phyloP scores from a whole-genome alignment of 2,888 invertebrate genomes.

The Stenodema calcarata region DNA sequence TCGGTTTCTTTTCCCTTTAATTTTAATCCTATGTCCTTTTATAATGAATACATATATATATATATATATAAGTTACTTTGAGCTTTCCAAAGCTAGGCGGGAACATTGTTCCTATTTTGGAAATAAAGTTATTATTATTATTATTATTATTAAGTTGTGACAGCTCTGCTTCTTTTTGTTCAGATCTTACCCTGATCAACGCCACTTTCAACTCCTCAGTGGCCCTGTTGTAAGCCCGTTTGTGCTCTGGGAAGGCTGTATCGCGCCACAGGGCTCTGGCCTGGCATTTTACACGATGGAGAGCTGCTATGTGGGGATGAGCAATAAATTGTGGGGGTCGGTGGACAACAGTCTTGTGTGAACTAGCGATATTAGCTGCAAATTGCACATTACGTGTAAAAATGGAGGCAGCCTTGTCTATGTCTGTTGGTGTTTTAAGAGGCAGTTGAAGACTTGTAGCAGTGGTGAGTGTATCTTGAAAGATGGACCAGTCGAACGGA shows the following conservation, averaged over 20 bases:
- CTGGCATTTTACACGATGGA: background rate
- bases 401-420: slow-evolving; percentile 5
- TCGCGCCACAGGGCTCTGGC: background rate
- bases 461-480: background rate
- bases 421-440: slow-evolving; percentile 1
- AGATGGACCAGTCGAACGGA: background rate
- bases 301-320: background rate
- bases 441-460: background rate
- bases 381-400: too few relatives aligned
- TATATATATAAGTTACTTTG: too few relatives aligned
- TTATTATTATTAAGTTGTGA: too few relatives aligned
- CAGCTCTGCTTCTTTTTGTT: background rate
- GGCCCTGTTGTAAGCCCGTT: too few relatives aligned
- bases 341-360: background rate
- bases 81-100: too few relatives aligned
- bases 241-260: slow-evolving; percentile 9
- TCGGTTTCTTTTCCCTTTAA: too few relatives aligned
- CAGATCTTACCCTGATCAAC: background rate
- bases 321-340: background rate
- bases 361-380: slow-evolving; percentile 9
- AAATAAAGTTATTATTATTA: too few relatives aligned
- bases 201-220: too few relatives aligned
- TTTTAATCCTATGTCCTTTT: too few relatives aligned
- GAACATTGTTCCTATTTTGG: too few relatives aligned
- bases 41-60: too few relatives aligned